Base-by-base conservation (phyloP, 2,888 invertebrate species). In the Eumerus sabulonum region DNA sequence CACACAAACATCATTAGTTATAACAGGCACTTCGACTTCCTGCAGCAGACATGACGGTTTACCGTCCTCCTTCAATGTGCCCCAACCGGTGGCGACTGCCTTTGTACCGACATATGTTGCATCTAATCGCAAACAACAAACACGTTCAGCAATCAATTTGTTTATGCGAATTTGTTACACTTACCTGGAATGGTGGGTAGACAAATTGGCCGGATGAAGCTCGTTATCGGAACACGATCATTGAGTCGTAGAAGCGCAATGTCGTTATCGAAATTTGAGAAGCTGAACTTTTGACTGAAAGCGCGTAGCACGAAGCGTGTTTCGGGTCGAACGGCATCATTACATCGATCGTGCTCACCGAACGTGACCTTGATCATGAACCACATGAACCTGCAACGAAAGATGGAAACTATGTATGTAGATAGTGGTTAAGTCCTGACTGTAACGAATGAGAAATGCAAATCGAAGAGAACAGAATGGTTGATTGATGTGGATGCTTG, bases 321-420 rank as follows among this genome's bases (percentile, higher is more conserved):
- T 88, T 96, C 95, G 0, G 95, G 94, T 53, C 93, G 91, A 50
- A 89, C 89, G 45, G 93, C 93, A 59, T 93, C 92, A 84, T 93
- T 92, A 89, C 96, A 96, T 50, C 95, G 92, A 88, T 96, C 94
- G 87, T 96, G 95, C 87, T 96, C 96, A 0, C 96, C 96, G 84
- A 96, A 94, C 12, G 95, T 94, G 82, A 95, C 94, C 89, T 94
- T 95, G 87, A 96, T 95, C 95, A 96, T 94, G 89, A 96, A 96
- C 96, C 96, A 96, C 94, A 96, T 95, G 88, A 96, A 96, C 82
- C 95, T 95, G 90, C 82, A 92, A 27, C 27, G 27, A 27, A 7
- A 85, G 56, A 73, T 85, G 40, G n/a, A 57, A 40, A 14, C 47
- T 44, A 50, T 53, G n/a, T 14, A 27, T 18, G 27, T 7, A n/a